Evolutionary conservation across 2,888 invertebrate species (phyloP).

Genomic region (Agonopterix arenella): DNA sequence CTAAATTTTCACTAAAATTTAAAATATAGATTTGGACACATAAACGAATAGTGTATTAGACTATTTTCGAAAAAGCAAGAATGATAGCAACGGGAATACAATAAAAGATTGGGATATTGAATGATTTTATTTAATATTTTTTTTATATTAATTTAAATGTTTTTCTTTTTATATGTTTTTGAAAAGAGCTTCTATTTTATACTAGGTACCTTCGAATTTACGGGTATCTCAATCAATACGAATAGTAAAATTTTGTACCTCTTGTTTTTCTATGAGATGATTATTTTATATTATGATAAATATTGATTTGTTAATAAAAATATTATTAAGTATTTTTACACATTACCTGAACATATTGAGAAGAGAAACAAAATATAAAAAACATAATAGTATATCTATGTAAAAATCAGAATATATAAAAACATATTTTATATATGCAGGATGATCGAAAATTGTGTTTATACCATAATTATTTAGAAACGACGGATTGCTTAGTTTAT

Average conservation of each 20-base stretch:
- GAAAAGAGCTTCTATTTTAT: constrained; percentile 63
- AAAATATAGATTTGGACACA: constrained; percentile 65
- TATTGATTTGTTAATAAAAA: constrained; percentile 64
- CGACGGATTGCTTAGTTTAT: too few relatives aligned
- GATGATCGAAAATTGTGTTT: constrained; percentile 29
- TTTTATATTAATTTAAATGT: constrained; percentile 12
- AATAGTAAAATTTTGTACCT: constrained; percentile 49
- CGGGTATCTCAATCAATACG: constrained; percentile 42
- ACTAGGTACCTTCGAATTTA: constrained; percentile 46
- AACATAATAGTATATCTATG: constrained; percentile 49
- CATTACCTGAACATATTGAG: constrained; percentile 65
- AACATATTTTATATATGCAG: constrained; percentile 56
- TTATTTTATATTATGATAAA: constrained; percentile 57
- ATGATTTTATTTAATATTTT: constrained; percentile 5
- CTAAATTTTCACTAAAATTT: constrained; percentile 70
- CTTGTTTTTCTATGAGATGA: constrained; percentile 69
- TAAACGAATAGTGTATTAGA: constrained; percentile 50
- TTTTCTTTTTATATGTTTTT: constrained; percentile 29
- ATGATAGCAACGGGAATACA: constrained; percentile 18
- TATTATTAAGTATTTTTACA: constrained; percentile 72
- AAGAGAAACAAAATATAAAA: constrained; percentile 55
- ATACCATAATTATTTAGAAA: too few relatives aligned
- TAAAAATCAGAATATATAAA: constrained; percentile 62
- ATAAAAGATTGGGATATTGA: constrained; percentile 16
- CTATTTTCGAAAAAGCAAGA: constrained; percentile 48